Conservation (phyloP, 1,140 invertebrate species). For the Callitettix versicolor region DNA sequence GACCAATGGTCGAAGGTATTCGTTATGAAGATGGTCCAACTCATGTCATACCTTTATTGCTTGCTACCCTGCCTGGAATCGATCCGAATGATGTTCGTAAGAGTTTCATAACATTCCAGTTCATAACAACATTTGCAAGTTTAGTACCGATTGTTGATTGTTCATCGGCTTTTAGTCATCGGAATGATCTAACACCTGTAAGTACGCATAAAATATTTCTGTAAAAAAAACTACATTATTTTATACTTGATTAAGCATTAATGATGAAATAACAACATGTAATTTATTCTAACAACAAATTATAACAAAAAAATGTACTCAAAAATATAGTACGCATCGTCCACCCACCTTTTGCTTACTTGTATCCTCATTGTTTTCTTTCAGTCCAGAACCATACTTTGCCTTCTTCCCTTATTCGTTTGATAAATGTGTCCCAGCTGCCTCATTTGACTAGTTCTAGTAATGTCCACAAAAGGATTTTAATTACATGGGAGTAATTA, state of each 20-base stretch:
- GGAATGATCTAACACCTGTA: background rate
- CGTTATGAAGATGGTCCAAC: slow-evolving; percentile 63
- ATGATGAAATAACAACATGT: background rate
- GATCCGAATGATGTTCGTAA: slow-evolving; percentile 86
- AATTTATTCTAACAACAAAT: background rate
- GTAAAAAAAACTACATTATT: no score
- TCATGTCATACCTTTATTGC: slow-evolving; percentile 70
- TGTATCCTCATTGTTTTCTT: no score
- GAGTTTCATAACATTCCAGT: slow-evolving; percentile 58
- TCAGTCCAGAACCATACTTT: no score
- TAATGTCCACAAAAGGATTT: no score
- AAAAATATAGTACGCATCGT: background rate
- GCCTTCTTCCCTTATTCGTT: no score
- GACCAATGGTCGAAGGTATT: slow-evolving; percentile 54
- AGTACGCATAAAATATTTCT: no score
- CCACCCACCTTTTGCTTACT: background rate
- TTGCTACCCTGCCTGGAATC: slow-evolving; percentile 71
- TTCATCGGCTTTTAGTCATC: slow-evolving; percentile 38
- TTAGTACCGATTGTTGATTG: slow-evolving; percentile 77
- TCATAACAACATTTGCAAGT: slow-evolving; percentile 63
- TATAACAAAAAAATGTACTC: background rate
- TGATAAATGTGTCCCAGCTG: no score
- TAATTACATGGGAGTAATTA: no score
- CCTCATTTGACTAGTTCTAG: no score
- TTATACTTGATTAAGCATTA: no score